Evolutionary conservation across 1,140 invertebrate genomes (phyloP), one percentile per base, ranked within the genome.

Genomic region (Camponotus vicinus): DNA sequence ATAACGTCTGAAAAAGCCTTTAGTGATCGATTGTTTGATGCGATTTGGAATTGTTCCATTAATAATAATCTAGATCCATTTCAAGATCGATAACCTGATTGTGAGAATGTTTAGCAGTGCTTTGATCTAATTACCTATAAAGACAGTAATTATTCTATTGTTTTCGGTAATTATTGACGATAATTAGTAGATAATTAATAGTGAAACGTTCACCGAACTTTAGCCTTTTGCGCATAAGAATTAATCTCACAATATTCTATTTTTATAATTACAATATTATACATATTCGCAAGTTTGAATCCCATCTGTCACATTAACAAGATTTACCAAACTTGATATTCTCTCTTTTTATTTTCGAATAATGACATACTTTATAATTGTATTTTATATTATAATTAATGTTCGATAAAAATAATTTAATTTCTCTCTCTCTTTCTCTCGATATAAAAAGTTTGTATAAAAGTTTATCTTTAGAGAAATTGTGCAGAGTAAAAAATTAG

Each of bases 141-240:
- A 57, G 21, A 7, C 34, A 7, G 49, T 3, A 27, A 64, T 88
- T 89, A 89, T 76, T 42, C 37, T 3, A 59, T 49, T 8, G 76
- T 86, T 37, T 59, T 80, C 86, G 88, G 88, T 89, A 88, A 89
- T 89, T 88, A 75, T 64, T 4, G 40, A 55, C 49, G n/a, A 55
- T 75, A 75, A 86, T 89, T 83, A 89, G 69, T 66, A 49, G n/a
- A 52, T 52, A 52, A 52, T 52, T 52, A 52, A 18, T n/a, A 45
- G n/a, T 40, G 13, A 40, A 8, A 66, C 21, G 0, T 42, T 67
- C 1, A 9, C 15, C 9, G 66, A 79, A 57, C 21, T 55, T 34
- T 49, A 55, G 7, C 21, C 3, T 40, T 55, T 37, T 40, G 1
- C 13, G 27, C 34, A 79, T 9, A 32, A 11, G 45, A 27, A 34